Conservation (phyloP, 1,140 invertebrate species). For the Drosophila pruinosa region DNA sequence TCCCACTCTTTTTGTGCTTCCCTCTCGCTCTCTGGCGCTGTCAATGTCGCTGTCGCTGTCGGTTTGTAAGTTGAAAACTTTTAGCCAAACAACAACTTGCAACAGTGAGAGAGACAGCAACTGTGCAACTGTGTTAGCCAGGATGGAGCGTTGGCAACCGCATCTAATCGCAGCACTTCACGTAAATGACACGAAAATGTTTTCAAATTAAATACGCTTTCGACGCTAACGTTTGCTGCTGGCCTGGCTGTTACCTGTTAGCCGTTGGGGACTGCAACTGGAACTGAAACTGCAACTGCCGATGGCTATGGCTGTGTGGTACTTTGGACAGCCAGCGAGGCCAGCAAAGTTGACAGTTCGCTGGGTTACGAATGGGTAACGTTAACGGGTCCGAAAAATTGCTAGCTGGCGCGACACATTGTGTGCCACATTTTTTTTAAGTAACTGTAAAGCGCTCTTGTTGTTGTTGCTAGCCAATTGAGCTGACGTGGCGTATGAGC, state of each 20-base stretch:
- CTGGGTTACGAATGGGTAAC: conserved; percentile 34
- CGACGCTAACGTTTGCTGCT: conserved; percentile 8
- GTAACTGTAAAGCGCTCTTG: conserved; percentile 35
- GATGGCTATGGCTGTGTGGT: background rate
- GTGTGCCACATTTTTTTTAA: conserved; percentile 23
- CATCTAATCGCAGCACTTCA: conserved; percentile 61
- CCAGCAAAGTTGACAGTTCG: conserved; percentile 41
- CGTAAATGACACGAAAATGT: conserved; percentile 66
- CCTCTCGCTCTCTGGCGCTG: background rate
- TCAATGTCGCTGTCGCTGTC: conserved; percentile 4
- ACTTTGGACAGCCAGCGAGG: background rate
- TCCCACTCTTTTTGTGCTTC: too few species aligned
- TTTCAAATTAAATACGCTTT: conserved; percentile 55
- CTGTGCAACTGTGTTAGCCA: background rate
- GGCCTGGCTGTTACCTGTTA: background rate
- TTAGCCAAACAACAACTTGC: conserved; percentile 37
- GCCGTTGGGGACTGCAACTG: background rate
- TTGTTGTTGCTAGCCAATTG: conserved; percentile 24
- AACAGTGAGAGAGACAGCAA: conserved; percentile 2
- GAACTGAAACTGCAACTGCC: conserved; percentile 5
- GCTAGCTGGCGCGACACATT: conserved; percentile 22
- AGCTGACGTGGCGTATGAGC: conserved; percentile 38
- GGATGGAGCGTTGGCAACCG: conserved; percentile 28
- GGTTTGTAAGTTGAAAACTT: conserved; percentile 37
- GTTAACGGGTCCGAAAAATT: conserved; percentile 16